Conservation (phyloP, 92 coral and sea anemone species). For the Blastomussa wellsi region DNA sequence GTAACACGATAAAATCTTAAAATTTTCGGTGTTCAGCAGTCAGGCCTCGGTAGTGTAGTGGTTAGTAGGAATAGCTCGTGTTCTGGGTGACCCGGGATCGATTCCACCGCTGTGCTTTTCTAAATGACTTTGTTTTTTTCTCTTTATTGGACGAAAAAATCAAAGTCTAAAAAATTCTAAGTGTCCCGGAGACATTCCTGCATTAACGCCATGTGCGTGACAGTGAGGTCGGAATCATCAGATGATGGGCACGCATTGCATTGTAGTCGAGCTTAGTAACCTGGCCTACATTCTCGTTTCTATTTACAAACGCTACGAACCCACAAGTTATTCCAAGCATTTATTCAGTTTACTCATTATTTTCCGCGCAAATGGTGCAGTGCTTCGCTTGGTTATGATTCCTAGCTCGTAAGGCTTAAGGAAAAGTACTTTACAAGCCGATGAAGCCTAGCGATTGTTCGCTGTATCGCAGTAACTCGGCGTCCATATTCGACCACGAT, state of each 20-base stretch:
- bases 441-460: not conserved
- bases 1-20: too few relatives aligned
- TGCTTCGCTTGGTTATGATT: not conserved
- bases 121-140: too few relatives aligned
- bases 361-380: not conserved
- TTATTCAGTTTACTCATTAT: not conserved
- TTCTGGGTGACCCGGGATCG: too few relatives aligned
- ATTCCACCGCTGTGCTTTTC: too few relatives aligned
- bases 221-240: too few relatives aligned
- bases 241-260: slow-evolving; percentile 20
- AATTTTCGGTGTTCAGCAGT: too few relatives aligned
- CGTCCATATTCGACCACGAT: slow-evolving; percentile 19
- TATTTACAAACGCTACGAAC: slow-evolving; percentile 27
- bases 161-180: too few relatives aligned
- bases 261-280: slow-evolving; percentile 17
- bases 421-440: not conserved
- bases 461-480: not conserved
- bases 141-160: too few relatives aligned
- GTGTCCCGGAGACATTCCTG: too few relatives aligned
- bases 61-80: too few relatives aligned
- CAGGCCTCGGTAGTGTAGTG: too few relatives aligned
- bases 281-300: slow-evolving; percentile 23
- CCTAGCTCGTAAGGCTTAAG: not conserved
- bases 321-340: not conserved
- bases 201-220: too few relatives aligned